Base-by-base conservation (phyloP, 1,140 invertebrate genomes). In the Paralvinella palmiformis region DNA sequence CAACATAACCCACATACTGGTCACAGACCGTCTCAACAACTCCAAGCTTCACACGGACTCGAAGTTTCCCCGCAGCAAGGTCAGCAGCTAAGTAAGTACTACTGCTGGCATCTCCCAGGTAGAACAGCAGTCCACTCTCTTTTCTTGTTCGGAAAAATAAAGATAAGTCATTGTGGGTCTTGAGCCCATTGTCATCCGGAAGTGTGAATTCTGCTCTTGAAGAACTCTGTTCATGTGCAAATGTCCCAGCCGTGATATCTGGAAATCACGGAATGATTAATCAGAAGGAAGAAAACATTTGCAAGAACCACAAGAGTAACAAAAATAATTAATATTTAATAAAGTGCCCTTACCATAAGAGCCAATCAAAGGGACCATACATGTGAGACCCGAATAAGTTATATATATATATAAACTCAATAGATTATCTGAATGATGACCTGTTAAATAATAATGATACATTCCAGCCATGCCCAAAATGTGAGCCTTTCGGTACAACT, bases 81-180 rank as follows among this genome's bases (percentile, higher is more conserved):
- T 41, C 31, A 5, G 89, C 90, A 17, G 87, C 85, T 57, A 94
- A 88, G 71, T 87, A 77, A 15, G 73, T 73, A n/a, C 62, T 57
- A 15, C 41, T 63, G 2, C 59, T 61, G 37, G 63, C 58, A 53
- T 66, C 60, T 4, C 92, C 92, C 32, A 95, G 75, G 79, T 93
- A 92, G 77, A 95, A 94, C 55, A 96, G 88, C 68, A 91, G 87
- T 1, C 92, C 92, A 2, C 85, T 83, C 7, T 86, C 82, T 75
- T 94, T 87, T 50, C 91, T 82, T 0, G 92, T 96, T 36, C 91
- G 83, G 52, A 95, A 87, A 75, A 96, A 92, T 89, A 96, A 92
- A 3, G 91, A 92, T 45, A 96, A 89, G 75, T 94, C 91, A 31
- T 92, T 86, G 50, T 90, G 87, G 32, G 85, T 87, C 60, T 87